Base-by-base conservation (phyloP, 1,140 invertebrate genomes). In the Drosophila persimilis region DNA sequence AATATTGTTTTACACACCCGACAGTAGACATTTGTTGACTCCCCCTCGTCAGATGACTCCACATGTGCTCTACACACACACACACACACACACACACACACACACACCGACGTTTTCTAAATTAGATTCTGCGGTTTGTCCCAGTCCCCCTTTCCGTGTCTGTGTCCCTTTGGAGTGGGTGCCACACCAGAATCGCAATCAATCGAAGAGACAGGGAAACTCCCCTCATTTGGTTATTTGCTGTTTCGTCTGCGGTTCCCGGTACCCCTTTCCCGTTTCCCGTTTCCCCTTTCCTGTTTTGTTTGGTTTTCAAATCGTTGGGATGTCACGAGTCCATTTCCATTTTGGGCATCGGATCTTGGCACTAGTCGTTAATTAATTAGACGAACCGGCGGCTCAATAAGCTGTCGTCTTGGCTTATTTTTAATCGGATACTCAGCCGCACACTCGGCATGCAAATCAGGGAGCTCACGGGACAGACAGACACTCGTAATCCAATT, bases 111-210 rank as follows among this genome's bases (percentile, higher is more conserved):
- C 62, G 57, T 69, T 74, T 54, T 83, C 57, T 48, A 75, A 88
- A 88, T 86, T 88, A 78, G 70, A 88, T 88, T 81, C 79, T 88
- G 83, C 70, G 81, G 70, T 81, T 72, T 67, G 44, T 31, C 48
- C 35, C 35, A 39, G 35, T 13, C 11, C 4, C 31, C 20, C 46
- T 59, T 50, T 31, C 20, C 31, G n/a, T 60, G 73, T 60, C 43
- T 44, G 29, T 31, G 3, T 31, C 3, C 31, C 31, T 9, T 2
- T 31, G 31, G n/a, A 20, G 17, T 50, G 51, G 26, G 48, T 51
- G 39, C 59, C 50, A 57, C 45, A 11, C 31, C 15, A 31, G 11
- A 39, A 56, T 56, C 61, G 61, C 44, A 63, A 64, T 73, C 51
- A 64, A 64, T 79, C 45, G 65, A 48, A 24, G 17, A 4, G 43